phyloP scores from a whole-genome alignment of 2,113 vertebrate genomes.

The Bettongia penicillata region DNA sequence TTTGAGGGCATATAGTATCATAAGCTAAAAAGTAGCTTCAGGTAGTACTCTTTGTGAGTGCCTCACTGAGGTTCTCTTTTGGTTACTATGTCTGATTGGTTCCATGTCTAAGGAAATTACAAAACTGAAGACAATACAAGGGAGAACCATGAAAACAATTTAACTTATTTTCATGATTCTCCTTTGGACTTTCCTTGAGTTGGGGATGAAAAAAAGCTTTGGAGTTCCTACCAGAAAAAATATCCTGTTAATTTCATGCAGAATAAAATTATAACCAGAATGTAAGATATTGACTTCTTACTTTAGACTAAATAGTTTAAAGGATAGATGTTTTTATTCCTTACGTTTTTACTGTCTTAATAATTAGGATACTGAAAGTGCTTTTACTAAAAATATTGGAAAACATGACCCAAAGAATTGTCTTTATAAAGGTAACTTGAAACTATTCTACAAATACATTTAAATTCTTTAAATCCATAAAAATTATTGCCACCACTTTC shows the following conservation, averaged over 20 bases:
- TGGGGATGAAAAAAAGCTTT: neutral
- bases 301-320: neutral
- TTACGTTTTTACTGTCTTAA: neutral
- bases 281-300: neutral
- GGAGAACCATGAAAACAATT: neutral
- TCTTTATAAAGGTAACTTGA: neutral
- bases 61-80: neutral
- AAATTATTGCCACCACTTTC: neutral
- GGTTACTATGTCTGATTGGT: neutral
- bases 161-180: neutral
- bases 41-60: neutral
- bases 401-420: neutral
- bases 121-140: neutral
- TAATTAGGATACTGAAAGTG: neutral
- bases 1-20: neutral
- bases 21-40: neutral
- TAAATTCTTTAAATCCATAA: neutral
- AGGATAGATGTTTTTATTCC: neutral
- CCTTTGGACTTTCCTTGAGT: neutral
- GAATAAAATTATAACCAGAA: neutral
- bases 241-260: neutral
- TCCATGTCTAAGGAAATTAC: neutral
- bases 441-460: neutral
- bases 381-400: neutral
- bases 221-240: neutral